Conservation (phyloP, 2,888 invertebrate species). For the Himalopsyche kuldschensis region DNA sequence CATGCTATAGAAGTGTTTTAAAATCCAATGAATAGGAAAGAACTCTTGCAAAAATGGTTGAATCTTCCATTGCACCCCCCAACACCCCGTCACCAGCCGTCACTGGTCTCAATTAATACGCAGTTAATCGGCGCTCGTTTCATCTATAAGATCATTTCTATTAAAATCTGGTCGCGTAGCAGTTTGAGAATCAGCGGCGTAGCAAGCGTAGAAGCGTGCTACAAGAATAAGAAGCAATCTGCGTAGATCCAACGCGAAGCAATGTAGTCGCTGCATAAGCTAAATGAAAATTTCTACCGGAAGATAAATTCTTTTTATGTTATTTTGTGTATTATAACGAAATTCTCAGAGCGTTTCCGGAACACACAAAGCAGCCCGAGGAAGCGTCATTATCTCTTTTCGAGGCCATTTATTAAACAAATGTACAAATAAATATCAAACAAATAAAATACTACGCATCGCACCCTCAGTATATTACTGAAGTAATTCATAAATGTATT, state of each 20-base stretch:
- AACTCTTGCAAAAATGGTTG: too few relatives aligned
- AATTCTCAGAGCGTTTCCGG: background rate
- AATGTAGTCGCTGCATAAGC: background rate
- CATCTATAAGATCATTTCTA: too few relatives aligned
- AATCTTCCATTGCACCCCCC: too few relatives aligned
- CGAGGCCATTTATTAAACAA: background rate
- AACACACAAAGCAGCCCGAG: background rate
- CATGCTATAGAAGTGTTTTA: too few relatives aligned
- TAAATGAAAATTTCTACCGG: conserved; percentile 1
- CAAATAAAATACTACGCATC: background rate
- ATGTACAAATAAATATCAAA: background rate
- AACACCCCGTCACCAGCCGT: too few relatives aligned
- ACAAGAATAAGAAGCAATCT: background rate
- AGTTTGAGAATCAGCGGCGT: background rate
- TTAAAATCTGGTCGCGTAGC: background rate
- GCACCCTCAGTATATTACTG: too few relatives aligned
- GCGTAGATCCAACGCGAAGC: background rate
- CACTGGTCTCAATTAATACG: too few relatives aligned
- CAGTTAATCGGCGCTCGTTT: too few relatives aligned
- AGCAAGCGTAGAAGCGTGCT: background rate
- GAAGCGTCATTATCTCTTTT: background rate
- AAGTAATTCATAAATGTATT: too few relatives aligned
- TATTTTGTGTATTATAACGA: background rate
- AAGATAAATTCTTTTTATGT: background rate
- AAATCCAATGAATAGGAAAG: too few relatives aligned